Percentiles rank a stretch among this genome's conserved stretches.
These are phyloP conservation scores for Myathropa florea DNA, from an alignment of 2,888 invertebrate species.

Conservation along the genomic window DNA sequence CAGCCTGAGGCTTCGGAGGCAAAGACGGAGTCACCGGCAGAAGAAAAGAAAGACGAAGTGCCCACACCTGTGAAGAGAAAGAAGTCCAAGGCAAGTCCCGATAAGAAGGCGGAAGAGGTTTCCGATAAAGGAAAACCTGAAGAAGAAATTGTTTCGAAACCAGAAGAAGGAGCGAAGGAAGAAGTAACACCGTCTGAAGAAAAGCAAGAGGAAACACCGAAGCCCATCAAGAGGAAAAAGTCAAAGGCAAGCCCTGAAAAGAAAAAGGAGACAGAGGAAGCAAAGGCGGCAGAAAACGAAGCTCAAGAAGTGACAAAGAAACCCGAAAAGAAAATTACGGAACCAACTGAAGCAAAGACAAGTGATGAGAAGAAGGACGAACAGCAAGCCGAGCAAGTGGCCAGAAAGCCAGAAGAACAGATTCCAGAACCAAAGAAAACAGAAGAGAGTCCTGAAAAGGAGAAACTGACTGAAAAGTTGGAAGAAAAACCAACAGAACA, in stretches of 20 bases:
- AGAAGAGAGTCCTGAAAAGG: slow-evolving; percentile 3
- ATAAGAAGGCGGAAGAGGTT: neutral
- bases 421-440: neutral
- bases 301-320: neutral
- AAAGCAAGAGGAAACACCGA: neutral
- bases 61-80: slow-evolving; percentile 16
- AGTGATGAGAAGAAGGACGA: slow-evolving; percentile 21
- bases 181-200: neutral
- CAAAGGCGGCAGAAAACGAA: neutral
- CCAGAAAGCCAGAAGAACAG: neutral
- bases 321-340: neutral
- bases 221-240: slow-evolving; percentile 8
- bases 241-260: slow-evolving; percentile 45
- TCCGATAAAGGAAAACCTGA: slow-evolving; percentile 30
- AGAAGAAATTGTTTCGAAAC: slow-evolving; percentile 49
- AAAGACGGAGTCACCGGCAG: neutral
- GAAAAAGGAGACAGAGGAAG: neutral
- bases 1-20: neutral
- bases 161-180: neutral
- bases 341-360: neutral
- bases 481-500: neutral
- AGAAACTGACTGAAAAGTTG: neutral
- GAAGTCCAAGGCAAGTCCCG: slow-evolving; percentile 41
- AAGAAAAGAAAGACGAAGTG: neutral
- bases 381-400: neutral